These are phyloP conservation scores for Callinectes sapidus DNA, from an alignment of 2,888 invertebrate genomes.

Conservation along the genomic window DNA sequence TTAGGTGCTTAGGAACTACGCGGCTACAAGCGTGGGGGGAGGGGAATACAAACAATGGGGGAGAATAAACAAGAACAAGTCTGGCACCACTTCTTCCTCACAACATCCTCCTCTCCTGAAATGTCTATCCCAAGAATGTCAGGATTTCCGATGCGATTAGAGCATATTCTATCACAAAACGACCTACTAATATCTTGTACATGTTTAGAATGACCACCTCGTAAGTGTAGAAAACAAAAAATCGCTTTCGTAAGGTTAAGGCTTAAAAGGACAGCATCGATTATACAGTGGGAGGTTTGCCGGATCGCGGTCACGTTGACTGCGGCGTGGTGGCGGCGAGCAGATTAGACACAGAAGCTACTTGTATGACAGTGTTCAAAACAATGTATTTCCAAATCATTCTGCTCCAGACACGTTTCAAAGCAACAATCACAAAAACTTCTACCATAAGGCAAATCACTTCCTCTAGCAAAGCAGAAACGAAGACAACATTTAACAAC, in stretches of 20 bases:
- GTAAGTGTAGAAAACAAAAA: not conserved
- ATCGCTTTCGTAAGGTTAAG: not conserved
- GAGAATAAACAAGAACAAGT: slow-evolving; percentile 1
- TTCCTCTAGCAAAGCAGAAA: not conserved
- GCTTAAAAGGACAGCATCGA: not conserved
- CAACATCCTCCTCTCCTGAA: not conserved
- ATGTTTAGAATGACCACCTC: not conserved
- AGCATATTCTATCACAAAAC: not conserved
- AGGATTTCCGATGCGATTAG: not conserved
- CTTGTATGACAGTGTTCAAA: not conserved
- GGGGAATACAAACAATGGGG: not conserved
- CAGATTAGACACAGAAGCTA: not conserved
- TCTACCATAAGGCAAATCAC: not conserved
- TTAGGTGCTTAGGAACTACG: not conserved
- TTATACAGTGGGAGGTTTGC: not conserved
- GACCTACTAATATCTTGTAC: not conserved
- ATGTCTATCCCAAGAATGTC: not conserved
- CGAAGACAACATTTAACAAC: not conserved
- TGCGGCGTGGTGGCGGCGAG: slow-evolving; percentile 18
- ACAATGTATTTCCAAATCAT: not conserved
- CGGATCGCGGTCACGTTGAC: not conserved
- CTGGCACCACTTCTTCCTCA: slow-evolving; percentile 1
- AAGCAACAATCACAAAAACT: not conserved
- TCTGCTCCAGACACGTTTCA: not conserved
- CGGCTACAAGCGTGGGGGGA: not conserved